phyloP scores from a whole-genome alignment of 2,888 invertebrate genomes.

The Drosophila anomalata region DNA sequence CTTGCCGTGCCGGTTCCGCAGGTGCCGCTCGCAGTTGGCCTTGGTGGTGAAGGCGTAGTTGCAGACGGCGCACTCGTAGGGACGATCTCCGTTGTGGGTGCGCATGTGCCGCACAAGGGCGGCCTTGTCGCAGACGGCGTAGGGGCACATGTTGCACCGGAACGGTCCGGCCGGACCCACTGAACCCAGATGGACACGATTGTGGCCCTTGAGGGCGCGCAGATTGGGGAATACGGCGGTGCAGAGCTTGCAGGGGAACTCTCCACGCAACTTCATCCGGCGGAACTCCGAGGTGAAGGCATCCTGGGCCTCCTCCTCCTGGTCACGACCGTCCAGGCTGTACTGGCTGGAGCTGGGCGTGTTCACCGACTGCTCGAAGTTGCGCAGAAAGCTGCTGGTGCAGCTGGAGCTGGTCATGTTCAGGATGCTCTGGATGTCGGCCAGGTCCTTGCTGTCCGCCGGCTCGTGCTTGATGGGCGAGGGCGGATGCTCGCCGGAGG shows the following conservation, averaged over 20 bases:
- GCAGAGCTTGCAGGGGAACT: conserved; percentile 96
- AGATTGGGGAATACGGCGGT: conserved; percentile 94
- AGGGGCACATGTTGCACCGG: conserved; percentile 96
- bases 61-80: conserved; percentile 97
- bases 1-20: conserved; percentile 95
- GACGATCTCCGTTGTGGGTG: conserved; percentile 97
- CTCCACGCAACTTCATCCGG: conserved; percentile 94
- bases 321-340: conserved; percentile 80
- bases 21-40: conserved; percentile 97
- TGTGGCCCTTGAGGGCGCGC: conserved; percentile 95
- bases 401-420: conserved; percentile 88
- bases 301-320: conserved; percentile 92
- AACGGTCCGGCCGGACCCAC: conserved; percentile 90
- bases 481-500: conserved; percentile 85
- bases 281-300: conserved; percentile 93
- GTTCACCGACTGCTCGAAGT: conserved; percentile 85
- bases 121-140: conserved; percentile 93
- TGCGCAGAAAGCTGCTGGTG: conserved; percentile 87
- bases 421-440: conserved; percentile 93
- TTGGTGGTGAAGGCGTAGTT: conserved; percentile 98
- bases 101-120: conserved; percentile 96
- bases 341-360: conserved; percentile 83
- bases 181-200: conserved; percentile 92
- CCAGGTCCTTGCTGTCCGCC: conserved; percentile 89
- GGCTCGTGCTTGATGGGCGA: conserved; percentile 79